Evolutionary conservation across 2,888 invertebrate species (phyloP).

Genomic region (Limnephilus rhombicus): DNA sequence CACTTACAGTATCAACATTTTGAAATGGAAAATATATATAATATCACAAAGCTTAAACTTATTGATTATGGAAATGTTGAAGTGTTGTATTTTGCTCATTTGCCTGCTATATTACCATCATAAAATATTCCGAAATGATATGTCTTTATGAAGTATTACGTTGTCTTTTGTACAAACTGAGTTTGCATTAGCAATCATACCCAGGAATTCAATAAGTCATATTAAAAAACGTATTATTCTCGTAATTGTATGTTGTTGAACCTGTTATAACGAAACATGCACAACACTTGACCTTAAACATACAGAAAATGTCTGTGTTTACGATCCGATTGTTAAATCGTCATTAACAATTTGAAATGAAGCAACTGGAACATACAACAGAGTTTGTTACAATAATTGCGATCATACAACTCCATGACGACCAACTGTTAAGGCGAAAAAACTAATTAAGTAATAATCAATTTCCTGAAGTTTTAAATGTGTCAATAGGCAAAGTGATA

Average conservation of each 20-base stretch:
- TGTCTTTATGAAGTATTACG: background rate
- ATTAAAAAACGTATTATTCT: background rate
- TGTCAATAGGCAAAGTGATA: background rate
- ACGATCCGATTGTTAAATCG: background rate
- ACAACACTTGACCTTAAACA: slow-evolving; percentile 1
- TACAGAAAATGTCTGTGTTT: background rate
- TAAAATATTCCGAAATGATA: background rate
- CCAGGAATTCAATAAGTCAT: background rate
- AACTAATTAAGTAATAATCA: background rate
- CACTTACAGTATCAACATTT: background rate
- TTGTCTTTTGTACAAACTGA: background rate
- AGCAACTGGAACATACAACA: background rate
- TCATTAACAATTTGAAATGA: background rate
- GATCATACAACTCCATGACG: background rate
- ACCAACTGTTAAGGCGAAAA: background rate
- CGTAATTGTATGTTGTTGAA: background rate
- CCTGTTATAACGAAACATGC: background rate
- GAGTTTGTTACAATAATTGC: background rate
- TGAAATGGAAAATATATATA: background rate
- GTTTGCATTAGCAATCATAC: background rate
- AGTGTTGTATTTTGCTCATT: background rate
- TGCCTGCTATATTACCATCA: background rate
- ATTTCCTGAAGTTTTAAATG: background rate
- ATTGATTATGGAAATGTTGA: background rate
- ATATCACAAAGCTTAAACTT: background rate